Evolutionary conservation across 2,888 invertebrate genomes (phyloP).

Genomic region (Xestoiulus laeticollis): DNA sequence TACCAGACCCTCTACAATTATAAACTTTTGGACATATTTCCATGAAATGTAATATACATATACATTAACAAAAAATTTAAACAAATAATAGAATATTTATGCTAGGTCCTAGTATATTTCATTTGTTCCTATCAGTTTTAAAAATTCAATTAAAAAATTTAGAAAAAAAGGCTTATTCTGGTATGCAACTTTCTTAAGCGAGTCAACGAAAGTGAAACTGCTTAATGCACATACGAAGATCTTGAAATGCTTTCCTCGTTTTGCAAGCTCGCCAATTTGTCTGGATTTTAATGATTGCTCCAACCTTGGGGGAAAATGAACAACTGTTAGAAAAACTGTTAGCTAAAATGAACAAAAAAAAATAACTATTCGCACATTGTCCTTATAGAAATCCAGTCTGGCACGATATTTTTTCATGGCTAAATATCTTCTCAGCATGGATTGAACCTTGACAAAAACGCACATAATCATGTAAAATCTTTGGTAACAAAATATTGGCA

Average conservation of each 20-base stretch:
- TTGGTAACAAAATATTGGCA: too few relatives aligned
- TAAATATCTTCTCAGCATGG: constrained; percentile 61
- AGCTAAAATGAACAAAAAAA: background rate
- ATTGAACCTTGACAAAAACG: constrained; percentile 60
- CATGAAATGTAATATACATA: too few relatives aligned
- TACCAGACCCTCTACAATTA: too few relatives aligned
- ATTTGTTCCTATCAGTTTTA: too few relatives aligned
- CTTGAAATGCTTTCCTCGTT: constrained; percentile 72
- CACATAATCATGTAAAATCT: background rate
- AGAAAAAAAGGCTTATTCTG: too few relatives aligned
- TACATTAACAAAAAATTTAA: too few relatives aligned
- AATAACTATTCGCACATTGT: constrained; percentile 58
- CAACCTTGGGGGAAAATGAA: constrained; percentile 57
- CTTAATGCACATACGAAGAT: constrained; percentile 59
- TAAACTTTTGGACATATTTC: too few relatives aligned
- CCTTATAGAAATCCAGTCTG: constrained; percentile 61
- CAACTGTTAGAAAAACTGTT: background rate
- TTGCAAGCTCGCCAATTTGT: constrained; percentile 74
- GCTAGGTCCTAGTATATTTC: too few relatives aligned
- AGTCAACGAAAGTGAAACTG: too few relatives aligned
- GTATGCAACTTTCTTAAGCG: too few relatives aligned
- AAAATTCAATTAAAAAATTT: too few relatives aligned
- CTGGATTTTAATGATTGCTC: constrained; percentile 70
- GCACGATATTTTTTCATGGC: constrained; percentile 60
- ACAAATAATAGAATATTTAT: too few relatives aligned